Conservation (phyloP, 2,797 vertebrate genomes). For the Taeniopygia guttata region DNA sequence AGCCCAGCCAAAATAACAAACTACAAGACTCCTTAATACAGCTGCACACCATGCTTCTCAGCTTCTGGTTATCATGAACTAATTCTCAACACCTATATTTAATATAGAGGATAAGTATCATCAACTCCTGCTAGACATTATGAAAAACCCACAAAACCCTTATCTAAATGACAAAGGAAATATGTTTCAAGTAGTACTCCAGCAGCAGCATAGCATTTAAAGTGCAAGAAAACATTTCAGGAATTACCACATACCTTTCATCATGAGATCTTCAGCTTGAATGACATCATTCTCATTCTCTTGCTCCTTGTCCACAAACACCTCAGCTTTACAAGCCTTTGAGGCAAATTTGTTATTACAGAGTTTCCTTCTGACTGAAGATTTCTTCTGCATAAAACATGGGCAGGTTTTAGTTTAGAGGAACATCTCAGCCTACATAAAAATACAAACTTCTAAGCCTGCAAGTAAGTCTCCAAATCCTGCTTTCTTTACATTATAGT, state of each 20-base stretch:
- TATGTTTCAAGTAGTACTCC: neutral
- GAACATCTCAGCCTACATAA: neutral
- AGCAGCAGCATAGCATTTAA: neutral
- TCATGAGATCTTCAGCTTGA: constrained; percentile 86
- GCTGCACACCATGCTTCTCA: neutral
- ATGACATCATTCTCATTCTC: constrained; percentile 71
- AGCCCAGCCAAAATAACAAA: neutral
- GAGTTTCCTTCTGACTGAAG: constrained; percentile 83
- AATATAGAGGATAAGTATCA: neutral
- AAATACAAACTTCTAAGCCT: neutral
- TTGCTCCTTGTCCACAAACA: constrained; percentile 72
- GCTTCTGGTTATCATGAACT: neutral
- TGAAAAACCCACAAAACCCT: neutral
- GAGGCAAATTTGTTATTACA: constrained; percentile 77
- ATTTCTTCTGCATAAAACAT: constrained; percentile 45
- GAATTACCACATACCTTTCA: constrained; percentile 79
- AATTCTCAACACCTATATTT: neutral
- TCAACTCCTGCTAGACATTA: neutral
- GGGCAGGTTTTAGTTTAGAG: neutral
- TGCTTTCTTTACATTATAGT: neutral
- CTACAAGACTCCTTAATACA: neutral
- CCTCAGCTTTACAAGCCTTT: constrained; percentile 82
- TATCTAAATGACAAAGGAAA: neutral
- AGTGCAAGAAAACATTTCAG: neutral
- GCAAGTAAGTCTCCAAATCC: neutral